phyloP scores from a whole-genome alignment of 2,797 vertebrate species.

The Euphonia xanthogaster region DNA sequence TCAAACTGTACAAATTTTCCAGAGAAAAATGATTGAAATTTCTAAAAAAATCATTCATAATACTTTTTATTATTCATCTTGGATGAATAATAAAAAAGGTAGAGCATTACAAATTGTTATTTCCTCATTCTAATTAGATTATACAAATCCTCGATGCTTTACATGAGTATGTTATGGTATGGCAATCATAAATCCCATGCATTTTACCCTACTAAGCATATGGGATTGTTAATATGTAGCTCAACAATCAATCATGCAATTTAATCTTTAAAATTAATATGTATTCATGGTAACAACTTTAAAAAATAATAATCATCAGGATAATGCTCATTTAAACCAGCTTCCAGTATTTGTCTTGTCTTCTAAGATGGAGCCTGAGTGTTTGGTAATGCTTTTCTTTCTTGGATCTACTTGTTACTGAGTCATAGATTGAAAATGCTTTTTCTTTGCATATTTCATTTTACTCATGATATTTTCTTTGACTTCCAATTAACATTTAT shows the following conservation, averaged over 20 bases:
- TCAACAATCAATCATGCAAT: constrained; percentile 36
- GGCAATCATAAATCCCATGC: background rate
- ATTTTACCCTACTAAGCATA: background rate
- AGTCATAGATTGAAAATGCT: background rate
- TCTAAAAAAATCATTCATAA: background rate
- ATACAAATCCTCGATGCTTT: constrained; percentile 28
- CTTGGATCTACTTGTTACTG: background rate
- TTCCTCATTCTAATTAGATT: constrained; percentile 58
- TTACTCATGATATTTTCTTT: constrained; percentile 38
- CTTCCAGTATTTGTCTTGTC: background rate
- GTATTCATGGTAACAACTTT: constrained; percentile 35
- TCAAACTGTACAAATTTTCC: constrained; percentile 17
- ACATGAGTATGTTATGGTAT: background rate
- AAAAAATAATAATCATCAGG: constrained; percentile 34
- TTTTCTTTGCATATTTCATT: background rate
- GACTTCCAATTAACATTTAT: constrained; percentile 61
- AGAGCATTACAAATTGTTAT: constrained; percentile 11
- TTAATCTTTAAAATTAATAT: constrained; percentile 55
- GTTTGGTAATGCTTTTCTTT: background rate
- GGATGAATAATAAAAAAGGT: constrained; percentile 32
- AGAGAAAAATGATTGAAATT: background rate
- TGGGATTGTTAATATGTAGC: background rate
- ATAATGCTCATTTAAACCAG: background rate
- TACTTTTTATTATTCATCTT: too few species aligned
- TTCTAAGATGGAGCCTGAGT: background rate